Conservation (phyloP, 2,888 invertebrate species). For the Psylliodes chrysocephalus region DNA sequence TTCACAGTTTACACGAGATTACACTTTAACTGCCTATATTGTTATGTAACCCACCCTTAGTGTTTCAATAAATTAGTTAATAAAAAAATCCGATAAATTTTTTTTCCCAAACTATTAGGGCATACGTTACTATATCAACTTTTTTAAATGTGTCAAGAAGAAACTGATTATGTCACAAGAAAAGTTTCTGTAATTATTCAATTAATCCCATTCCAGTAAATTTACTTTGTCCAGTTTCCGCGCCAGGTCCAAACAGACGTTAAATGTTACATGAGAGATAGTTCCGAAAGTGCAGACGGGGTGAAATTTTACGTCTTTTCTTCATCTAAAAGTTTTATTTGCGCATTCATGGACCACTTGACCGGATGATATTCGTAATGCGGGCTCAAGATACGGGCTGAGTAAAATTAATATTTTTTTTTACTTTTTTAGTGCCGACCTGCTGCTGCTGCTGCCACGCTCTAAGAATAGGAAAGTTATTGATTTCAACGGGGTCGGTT, state of each 20-base stretch:
- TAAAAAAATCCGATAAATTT: no score
- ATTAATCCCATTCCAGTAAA: not conserved
- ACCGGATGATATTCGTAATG: slow-evolving; percentile 44
- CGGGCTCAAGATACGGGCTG: slow-evolving; percentile 41
- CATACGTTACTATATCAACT: no score
- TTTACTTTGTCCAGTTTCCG: not conserved
- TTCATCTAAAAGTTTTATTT: slow-evolving; percentile 42
- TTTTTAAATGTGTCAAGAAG: no score
- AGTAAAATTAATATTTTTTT: slow-evolving; percentile 41
- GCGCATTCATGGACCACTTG: slow-evolving; percentile 46
- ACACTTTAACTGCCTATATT: no score
- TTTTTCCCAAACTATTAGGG: no score
- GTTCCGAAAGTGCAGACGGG: slow-evolving; percentile 36
- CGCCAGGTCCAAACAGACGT: slow-evolving; percentile 11
- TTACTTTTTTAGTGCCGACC: slow-evolving; percentile 20
- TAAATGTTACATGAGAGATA: slow-evolving; percentile 31
- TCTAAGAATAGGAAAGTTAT: slow-evolving; percentile 11
- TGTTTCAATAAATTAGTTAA: no score
- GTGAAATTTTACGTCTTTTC: slow-evolving; percentile 34
- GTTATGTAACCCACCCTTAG: no score
- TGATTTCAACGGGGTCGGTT: slow-evolving; percentile 15
- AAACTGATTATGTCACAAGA: no score
- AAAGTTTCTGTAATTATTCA: no score
- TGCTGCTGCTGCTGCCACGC: not conserved
- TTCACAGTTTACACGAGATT: no score